Percentiles rank a stretch among this genome's conserved stretches.
These are phyloP conservation scores for Blera fallax DNA, from an alignment of 2,888 invertebrate genomes.

Conservation along the genomic window DNA sequence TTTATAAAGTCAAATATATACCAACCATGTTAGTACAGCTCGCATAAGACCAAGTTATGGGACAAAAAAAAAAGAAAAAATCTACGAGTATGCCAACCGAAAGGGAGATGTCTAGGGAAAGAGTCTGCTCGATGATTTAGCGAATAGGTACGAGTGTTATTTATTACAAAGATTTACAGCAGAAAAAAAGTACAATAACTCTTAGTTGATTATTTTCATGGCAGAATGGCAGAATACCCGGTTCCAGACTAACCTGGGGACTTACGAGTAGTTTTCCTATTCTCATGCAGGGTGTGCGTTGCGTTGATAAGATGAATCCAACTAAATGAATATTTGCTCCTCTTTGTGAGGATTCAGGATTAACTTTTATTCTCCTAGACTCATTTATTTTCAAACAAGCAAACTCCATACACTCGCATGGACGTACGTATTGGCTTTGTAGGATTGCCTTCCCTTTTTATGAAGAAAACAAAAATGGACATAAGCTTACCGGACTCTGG, in stretches of 20 bases:
- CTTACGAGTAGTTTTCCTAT: conserved; percentile 10
- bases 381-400: background rate
- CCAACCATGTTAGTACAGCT: background rate
- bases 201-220: conserved; percentile 45
- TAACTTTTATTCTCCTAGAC: conserved; percentile 8
- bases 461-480: background rate
- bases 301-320: conserved; percentile 23
- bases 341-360: conserved; percentile 15
- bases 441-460: background rate
- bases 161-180: conserved; percentile 34
- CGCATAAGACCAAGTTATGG: background rate
- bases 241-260: conserved; percentile 6
- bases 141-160: conserved; percentile 31
- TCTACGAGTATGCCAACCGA: background rate
- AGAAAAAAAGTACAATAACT: conserved; percentile 41
- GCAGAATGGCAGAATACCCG: conserved; percentile 21
- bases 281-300: conserved; percentile 17
- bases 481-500: no score
- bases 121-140: conserved; percentile 4
- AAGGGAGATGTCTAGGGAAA: background rate
- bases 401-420: background rate
- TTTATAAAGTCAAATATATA: conserved; percentile 32
- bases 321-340: conserved; percentile 16
- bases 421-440: background rate
- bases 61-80: background rate